Conservation (phyloP, 2,888 invertebrate genomes). For the Dynastes tityus region DNA sequence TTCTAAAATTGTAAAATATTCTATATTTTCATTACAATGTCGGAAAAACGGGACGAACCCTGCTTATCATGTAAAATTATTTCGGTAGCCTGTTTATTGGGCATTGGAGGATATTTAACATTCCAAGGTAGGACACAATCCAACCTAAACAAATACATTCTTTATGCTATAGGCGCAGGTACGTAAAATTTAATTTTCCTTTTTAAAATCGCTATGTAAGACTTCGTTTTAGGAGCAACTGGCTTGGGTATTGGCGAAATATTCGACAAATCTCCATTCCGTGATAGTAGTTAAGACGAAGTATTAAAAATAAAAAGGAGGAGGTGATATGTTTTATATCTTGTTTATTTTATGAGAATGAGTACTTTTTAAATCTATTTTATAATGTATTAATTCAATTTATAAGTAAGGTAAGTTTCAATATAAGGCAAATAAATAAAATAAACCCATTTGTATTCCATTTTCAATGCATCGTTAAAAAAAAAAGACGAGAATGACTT, state of each 20-base stretch:
- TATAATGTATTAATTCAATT: slow-evolving; percentile 19
- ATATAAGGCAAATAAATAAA: neutral
- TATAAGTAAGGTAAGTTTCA: neutral
- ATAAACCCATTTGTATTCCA: too few relatives aligned
- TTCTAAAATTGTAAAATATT: too few relatives aligned
- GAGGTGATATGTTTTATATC: slow-evolving; percentile 27
- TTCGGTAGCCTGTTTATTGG: slow-evolving; percentile 63
- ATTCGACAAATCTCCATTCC: slow-evolving; percentile 65
- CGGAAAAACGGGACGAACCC: slow-evolving; percentile 53
- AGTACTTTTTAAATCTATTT: neutral
- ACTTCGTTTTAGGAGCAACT: slow-evolving; percentile 61
- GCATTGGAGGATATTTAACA: slow-evolving; percentile 66
- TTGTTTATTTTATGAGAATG: slow-evolving; percentile 13
- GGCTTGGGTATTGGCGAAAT: slow-evolving; percentile 66
- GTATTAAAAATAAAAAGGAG: slow-evolving; percentile 8
- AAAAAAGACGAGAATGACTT: slow-evolving; percentile 55
- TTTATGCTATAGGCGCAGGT: slow-evolving; percentile 64
- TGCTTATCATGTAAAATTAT: slow-evolving; percentile 66
- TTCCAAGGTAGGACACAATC: slow-evolving; percentile 60
- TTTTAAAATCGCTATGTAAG: slow-evolving; percentile 10
- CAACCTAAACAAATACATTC: slow-evolving; percentile 59
- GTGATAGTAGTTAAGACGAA: slow-evolving; percentile 47
- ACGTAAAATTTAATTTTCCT: slow-evolving; percentile 46
- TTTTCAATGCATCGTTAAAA: too few relatives aligned
- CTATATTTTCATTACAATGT: slow-evolving; percentile 18